Percentiles rank a stretch among this genome's conserved stretches.
phyloP scores from a whole-genome alignment of 2,797 vertebrate species.

The Ptychobarbus kaznakovi region DNA sequence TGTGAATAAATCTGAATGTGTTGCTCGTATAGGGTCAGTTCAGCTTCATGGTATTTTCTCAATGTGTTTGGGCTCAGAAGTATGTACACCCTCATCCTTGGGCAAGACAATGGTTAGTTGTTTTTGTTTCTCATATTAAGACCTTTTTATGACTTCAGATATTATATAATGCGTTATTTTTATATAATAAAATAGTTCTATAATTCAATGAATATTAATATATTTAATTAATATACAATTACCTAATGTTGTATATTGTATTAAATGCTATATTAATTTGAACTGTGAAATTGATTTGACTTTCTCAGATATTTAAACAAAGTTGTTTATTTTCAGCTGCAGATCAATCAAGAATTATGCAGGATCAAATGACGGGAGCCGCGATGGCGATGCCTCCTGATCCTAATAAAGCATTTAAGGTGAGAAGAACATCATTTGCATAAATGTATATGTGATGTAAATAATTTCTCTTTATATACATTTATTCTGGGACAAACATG shows the following conservation, averaged over 20 bases:
- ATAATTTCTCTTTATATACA: neutral
- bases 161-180: neutral
- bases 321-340: slow-evolving; percentile 71
- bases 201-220: neutral
- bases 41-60: slow-evolving; percentile 88
- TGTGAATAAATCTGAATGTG: neutral
- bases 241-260: neutral
- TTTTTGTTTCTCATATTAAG: neutral
- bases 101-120: slow-evolving; percentile 80
- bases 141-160: neutral
- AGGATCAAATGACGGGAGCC: slow-evolving; percentile 85
- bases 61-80: slow-evolving; percentile 86
- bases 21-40: slow-evolving; percentile 77
- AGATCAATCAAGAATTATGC: slow-evolving; percentile 84
- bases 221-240: neutral
- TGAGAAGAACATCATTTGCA: slow-evolving; percentile 30
- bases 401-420: slow-evolving; percentile 88
- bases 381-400: slow-evolving; percentile 85
- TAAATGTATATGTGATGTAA: neutral
- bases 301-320: neutral
- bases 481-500: neutral
- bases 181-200: neutral
- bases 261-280: neutral
- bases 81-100: slow-evolving; percentile 83
- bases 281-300: neutral